Evolutionary conservation across 2,888 invertebrate species (phyloP).

Genomic region (Zaprionus lineosus): DNA sequence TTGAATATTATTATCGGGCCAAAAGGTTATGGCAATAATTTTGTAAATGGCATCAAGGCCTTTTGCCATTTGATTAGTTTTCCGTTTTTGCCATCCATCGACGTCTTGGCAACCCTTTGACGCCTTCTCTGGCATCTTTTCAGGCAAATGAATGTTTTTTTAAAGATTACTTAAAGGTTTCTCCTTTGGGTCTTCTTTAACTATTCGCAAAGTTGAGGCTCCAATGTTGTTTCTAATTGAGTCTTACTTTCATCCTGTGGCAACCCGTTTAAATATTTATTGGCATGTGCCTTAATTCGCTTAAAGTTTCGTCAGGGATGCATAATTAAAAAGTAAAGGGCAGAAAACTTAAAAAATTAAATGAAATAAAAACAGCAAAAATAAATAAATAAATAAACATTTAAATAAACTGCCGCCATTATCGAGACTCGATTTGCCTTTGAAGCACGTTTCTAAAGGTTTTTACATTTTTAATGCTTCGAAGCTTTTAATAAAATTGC

Average conservation of each 20-base stretch:
- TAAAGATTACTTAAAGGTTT: not conserved
- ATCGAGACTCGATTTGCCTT: constrained; percentile 44
- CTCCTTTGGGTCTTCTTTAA: not conserved
- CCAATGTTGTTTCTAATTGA: constrained; percentile 19
- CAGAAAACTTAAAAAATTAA: constrained; percentile 8
- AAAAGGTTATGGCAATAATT: constrained; percentile 34
- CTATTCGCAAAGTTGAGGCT: constrained; percentile 8
- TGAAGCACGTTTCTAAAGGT: constrained; percentile 57
- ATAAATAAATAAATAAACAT: constrained; percentile 44
- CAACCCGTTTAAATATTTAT: constrained; percentile 45
- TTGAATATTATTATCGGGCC: constrained; percentile 50
- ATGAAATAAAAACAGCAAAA: not conserved
- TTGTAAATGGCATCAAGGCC: constrained; percentile 16
- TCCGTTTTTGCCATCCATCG: too few species aligned
- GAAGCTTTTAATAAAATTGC: constrained; percentile 61
- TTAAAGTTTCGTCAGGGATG: constrained; percentile 46
- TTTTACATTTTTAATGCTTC: constrained; percentile 60
- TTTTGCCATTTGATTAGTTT: constrained; percentile 45
- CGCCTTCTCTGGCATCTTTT: constrained; percentile 1
- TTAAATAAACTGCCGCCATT: constrained; percentile 52
- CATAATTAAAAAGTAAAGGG: constrained; percentile 59
- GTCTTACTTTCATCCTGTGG: constrained; percentile 2
- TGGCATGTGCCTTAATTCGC: constrained; percentile 39
- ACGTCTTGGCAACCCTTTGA: too few species aligned
- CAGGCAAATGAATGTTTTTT: not conserved